Evolutionary conservation across 2,888 invertebrate species (phyloP).

Genomic region (Aricia artaxerxes): DNA sequence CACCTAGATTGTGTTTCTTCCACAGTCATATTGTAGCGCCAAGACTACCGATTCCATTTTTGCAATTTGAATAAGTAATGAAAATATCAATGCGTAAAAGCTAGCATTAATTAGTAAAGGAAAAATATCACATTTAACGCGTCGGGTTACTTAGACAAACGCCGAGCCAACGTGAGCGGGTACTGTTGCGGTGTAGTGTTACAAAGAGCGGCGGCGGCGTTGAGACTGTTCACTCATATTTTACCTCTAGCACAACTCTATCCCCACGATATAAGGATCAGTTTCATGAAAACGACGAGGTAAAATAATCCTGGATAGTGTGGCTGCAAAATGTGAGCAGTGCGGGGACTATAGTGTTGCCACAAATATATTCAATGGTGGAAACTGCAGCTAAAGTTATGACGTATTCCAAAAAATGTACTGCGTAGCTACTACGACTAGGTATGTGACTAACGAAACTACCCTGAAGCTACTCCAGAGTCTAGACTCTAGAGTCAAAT

Average conservation of each 20-base stretch:
- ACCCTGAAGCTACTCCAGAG: too few relatives aligned
- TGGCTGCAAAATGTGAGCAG: conserved; percentile 48
- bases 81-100: background rate
- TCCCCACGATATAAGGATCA: background rate
- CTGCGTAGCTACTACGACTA: too few relatives aligned
- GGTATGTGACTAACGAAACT: too few relatives aligned
- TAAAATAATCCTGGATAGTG: conserved; percentile 33
- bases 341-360: background rate
- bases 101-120: conserved; percentile 9
- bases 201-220: conserved; percentile 35
- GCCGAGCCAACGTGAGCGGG: background rate
- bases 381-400: too few relatives aligned
- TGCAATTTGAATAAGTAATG: too few relatives aligned
- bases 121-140: conserved; percentile 8
- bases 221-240: conserved; percentile 46
- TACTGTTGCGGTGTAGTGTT: background rate
- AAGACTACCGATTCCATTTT: too few relatives aligned
- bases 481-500: too few relatives aligned
- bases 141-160: conserved; percentile 5
- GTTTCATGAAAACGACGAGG: background rate
- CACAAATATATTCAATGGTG: too few relatives aligned
- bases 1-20: too few relatives aligned
- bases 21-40: too few relatives aligned
- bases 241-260: background rate
- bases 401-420: too few relatives aligned